Evolutionary conservation across 2,113 vertebrate species (phyloP).

Genomic region (Gambusia affinis): DNA sequence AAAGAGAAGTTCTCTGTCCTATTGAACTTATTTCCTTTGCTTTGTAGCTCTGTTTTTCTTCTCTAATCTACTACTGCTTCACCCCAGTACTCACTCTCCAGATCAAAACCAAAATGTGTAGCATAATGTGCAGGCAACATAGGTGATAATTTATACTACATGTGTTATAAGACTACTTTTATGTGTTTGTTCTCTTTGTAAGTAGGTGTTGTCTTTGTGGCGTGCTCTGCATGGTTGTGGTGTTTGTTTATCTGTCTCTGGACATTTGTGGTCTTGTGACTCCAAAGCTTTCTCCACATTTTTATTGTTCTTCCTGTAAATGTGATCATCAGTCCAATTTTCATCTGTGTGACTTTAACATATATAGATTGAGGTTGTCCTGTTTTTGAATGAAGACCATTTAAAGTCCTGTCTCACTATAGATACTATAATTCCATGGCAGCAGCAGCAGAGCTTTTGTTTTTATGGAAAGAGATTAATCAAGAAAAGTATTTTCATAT

Average conservation of each 20-base stretch:
- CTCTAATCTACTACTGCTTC: conserved; percentile 43
- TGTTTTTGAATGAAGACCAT: conserved; percentile 50
- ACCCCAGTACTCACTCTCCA: neutral
- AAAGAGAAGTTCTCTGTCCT: conserved; percentile 52
- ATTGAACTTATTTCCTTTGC: conserved; percentile 65
- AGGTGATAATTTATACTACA: conserved; percentile 3
- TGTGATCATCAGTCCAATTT: conserved; percentile 29
- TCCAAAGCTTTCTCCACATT: conserved; percentile 20
- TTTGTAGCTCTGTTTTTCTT: conserved; percentile 52
- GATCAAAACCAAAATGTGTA: conserved; percentile 21
- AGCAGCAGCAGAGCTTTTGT: conserved; percentile 40
- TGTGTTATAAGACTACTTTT: conserved; percentile 8
- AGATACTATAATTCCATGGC: conserved; percentile 58
- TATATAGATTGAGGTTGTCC: conserved; percentile 34
- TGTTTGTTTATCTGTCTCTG: conserved; percentile 57
- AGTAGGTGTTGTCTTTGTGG: conserved; percentile 29
- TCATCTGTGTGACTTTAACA: conserved; percentile 27
- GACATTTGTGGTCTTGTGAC: conserved; percentile 56
- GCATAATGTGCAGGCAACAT: conserved; percentile 5
- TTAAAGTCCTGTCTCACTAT: conserved; percentile 55
- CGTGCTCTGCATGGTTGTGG: conserved; percentile 50
- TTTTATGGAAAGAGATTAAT: conserved; percentile 63
- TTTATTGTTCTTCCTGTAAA: conserved; percentile 28
- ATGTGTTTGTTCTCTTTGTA: conserved; percentile 12
- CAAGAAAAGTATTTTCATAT: conserved; percentile 36